Evolutionary conservation across 2,797 vertebrate genomes (phyloP), one percentile per base, ranked within the genome.

Genomic region (Caiman crocodilus): DNA sequence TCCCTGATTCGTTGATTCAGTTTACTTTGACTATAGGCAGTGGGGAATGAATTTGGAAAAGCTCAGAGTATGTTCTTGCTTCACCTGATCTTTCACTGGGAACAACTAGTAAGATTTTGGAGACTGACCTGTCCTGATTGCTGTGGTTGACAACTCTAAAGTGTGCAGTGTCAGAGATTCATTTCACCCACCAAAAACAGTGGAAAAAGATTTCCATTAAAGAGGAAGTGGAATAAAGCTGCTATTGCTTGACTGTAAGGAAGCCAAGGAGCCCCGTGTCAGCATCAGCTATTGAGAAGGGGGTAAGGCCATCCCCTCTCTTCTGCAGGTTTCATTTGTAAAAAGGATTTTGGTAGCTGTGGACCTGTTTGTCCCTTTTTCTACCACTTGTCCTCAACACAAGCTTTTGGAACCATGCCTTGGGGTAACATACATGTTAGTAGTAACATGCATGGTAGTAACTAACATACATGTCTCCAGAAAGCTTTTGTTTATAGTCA

Each of bases 401-500:
- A 65, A 79, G 61, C 16, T 21, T 65, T 50, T 76, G 86, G 87
- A 85, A 81, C 87, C 89, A 83, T 69, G 28, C 2, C 1, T 1
- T 1, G 1, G 82, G 60, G 55, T 26, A 32, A 65, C 59, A 50
- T 61, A 74, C 35, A 35, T 35, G 35, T 35, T 35, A 35, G 35
- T 35, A 35, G 35, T 35, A 35, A 35, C 35, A 35, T 35, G 42
- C 15, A 2, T 23, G 59, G 57, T 64, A 6, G 50, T 81, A 81
- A 67, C 13, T 81, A 81, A 67, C 13, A 16, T 35, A 5, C 60
- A 65, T 4, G 26, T 56, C 79, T 80, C 84, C 65, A 74, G 75
- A 82, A 63, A 74, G 84, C 79, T 88, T 88, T 83, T 42, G 84
- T 67, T 2, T 2, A 15, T 56, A 58, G 32, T 20, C 78, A 77